A percentile compares a stretch with the other conserved stretches of the same genome.
Conservation (phyloP, 2,888 invertebrate genomes). For the Diaprepes abbreviatus region DNA sequence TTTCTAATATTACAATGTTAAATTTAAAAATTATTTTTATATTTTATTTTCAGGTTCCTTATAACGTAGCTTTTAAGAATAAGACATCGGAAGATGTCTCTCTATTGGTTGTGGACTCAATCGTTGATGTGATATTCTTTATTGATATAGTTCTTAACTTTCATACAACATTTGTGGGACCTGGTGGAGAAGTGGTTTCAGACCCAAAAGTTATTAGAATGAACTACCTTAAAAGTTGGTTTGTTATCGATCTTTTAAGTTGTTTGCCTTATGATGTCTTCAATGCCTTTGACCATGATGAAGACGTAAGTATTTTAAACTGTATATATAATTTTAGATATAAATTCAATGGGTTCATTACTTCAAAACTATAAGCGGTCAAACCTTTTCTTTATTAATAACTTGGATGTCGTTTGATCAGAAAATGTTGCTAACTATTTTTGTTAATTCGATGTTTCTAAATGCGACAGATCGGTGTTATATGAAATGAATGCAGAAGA, state of each 20-base stretch:
- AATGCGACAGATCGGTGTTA: too few relatives aligned
- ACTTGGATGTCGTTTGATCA: too few relatives aligned
- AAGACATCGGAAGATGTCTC: slow-evolving; percentile 98
- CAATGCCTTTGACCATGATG: slow-evolving; percentile 99
- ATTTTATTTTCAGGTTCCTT: slow-evolving; percentile 73
- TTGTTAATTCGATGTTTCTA: too few relatives aligned
- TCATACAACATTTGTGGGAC: slow-evolving; percentile 99
- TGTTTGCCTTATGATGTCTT: slow-evolving; percentile 99
- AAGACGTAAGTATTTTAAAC: slow-evolving; percentile 79
- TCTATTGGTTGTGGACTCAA: slow-evolving; percentile 94
- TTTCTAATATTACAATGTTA: too few relatives aligned
- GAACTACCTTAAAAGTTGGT: slow-evolving; percentile 99
- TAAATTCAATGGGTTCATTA: too few relatives aligned
- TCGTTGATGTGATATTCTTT: slow-evolving; percentile 99
- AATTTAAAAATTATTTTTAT: too few relatives aligned
- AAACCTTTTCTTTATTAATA: too few relatives aligned
- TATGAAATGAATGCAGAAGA: too few relatives aligned
- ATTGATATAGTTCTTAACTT: slow-evolving; percentile 99
- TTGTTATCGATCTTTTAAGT: slow-evolving; percentile 98
- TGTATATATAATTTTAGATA: background rate
- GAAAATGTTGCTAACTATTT: too few relatives aligned
- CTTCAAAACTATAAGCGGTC: too few relatives aligned
- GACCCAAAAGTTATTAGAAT: slow-evolving; percentile 98
- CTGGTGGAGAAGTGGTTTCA: slow-evolving; percentile 95
- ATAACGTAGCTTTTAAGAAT: slow-evolving; percentile 99